A percentile compares a stretch with the other conserved stretches of the same genome.
These are phyloP conservation scores for Hemaris fuciformis DNA, from an alignment of 2,888 invertebrate species.

Conservation along the genomic window DNA sequence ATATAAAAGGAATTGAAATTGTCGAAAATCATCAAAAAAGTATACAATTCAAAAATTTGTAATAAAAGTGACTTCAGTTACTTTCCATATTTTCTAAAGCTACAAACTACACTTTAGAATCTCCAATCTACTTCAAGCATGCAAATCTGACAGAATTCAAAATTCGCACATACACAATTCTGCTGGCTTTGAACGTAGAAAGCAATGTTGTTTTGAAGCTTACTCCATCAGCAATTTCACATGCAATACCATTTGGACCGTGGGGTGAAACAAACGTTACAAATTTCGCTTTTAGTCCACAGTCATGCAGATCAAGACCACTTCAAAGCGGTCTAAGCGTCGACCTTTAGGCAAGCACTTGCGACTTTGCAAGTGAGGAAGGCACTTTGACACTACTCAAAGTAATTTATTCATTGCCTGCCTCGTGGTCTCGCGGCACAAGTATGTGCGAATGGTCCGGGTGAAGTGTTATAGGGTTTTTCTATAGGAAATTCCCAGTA, in stretches of 20 bases:
- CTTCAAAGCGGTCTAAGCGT: slow-evolving; percentile 29
- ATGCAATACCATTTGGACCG: not conserved
- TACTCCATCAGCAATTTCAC: not conserved
- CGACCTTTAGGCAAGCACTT: not conserved
- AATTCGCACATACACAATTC: not conserved
- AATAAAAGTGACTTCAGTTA: too few species aligned
- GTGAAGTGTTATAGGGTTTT: too few species aligned
- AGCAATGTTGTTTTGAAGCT: too few species aligned
- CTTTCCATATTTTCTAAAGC: too few species aligned
- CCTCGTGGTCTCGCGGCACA: too few species aligned
- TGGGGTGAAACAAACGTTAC: not conserved
- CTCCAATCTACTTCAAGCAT: not conserved
- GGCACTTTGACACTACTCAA: slow-evolving; percentile 30
- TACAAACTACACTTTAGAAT: too few species aligned
- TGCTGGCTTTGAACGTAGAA: not conserved
- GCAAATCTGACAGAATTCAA: not conserved
- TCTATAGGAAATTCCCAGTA: too few species aligned
- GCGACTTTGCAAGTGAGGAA: slow-evolving; percentile 19
- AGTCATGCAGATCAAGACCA: slow-evolving; percentile 38
- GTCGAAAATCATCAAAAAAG: too few species aligned
- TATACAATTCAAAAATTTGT: too few species aligned
- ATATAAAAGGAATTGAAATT: too few species aligned
- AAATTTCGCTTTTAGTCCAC: not conserved
- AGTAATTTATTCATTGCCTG: slow-evolving; percentile 40
- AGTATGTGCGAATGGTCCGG: too few species aligned